phyloP scores from a whole-genome alignment of 2,888 invertebrate species.

The Salpingus planirostris region DNA sequence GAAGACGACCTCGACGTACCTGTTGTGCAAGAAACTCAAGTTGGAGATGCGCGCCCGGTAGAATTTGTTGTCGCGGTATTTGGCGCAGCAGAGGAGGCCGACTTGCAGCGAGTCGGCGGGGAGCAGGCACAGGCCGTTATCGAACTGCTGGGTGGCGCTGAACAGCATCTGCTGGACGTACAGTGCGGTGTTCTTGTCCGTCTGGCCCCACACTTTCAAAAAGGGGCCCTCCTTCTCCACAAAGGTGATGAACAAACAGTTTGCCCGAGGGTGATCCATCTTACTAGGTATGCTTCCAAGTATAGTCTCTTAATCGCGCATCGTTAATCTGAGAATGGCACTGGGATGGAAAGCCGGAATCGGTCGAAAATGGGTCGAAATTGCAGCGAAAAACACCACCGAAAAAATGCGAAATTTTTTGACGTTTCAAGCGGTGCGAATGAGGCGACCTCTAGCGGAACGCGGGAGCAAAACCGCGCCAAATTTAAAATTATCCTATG shows the following conservation, averaged over 20 bases:
- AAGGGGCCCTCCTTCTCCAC: constrained; percentile 61
- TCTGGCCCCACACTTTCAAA: constrained; percentile 65
- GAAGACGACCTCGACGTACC: constrained; percentile 55
- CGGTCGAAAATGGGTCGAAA: too few species aligned
- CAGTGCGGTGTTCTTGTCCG: constrained; percentile 48
- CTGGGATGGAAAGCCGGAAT: too few species aligned
- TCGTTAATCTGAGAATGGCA: too few species aligned
- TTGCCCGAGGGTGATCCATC: neutral
- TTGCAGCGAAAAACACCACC: too few species aligned
- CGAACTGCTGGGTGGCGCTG: constrained; percentile 44
- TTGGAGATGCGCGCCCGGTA: constrained; percentile 55
- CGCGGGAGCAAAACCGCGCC: too few species aligned
- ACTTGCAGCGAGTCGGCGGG: constrained; percentile 34
- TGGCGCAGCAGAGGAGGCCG: constrained; percentile 55
- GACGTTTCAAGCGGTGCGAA: too few species aligned
- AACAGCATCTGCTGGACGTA: constrained; percentile 48
- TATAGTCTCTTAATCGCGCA: too few species aligned
- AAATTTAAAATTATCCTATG: too few species aligned
- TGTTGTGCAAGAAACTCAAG: constrained; percentile 42
- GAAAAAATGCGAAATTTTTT: too few species aligned
- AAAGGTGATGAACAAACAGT: constrained; percentile 47
- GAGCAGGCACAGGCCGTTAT: constrained; percentile 38
- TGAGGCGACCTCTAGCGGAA: too few species aligned
- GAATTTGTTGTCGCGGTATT: constrained; percentile 57
- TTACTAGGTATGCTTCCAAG: too few species aligned